Evolutionary conservation across 37 sponge, comb jelly and placozoan species (phyloP), one percentile per base, ranked within the genome.

Genomic region (Bolinopsis microptera): DNA sequence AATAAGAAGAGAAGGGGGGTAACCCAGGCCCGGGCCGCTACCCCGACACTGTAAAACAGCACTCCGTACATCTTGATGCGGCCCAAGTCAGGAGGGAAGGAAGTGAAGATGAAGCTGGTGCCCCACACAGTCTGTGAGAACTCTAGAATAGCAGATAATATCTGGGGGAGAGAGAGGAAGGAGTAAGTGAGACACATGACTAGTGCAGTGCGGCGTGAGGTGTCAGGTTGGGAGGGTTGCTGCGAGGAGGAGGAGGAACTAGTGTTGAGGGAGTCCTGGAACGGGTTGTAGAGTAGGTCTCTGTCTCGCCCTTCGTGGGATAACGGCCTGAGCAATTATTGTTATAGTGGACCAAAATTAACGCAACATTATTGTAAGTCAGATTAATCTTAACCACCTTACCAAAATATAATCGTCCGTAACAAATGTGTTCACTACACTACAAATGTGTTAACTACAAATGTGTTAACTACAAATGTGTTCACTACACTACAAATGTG

Each of bases 81-180:
- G 31, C 75, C 75, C 75, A 72, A n/a, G 31, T 72, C 75, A 28
- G 75, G 75, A 30, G 75, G 75, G 75, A 72, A 72, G 75, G 75
- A 30, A 3, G 27, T n/a, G 75, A 28, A 30, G 31, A 72, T 5
- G 75, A 24, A 72, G 3, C 18, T 8, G 27, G 27, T 72, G 75
- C 31, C 31, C 31, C 5, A 5, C 31, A 28, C 31, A 2, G 75
- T 72, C 31, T 72, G 75, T 2, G 31, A 28, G 75, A 72, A 28
- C 75, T 72, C 75, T 5, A n/a, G 31, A n/a, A 72, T 21, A 30
- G 75, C 27, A 23, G 25, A 23, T 3, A 72, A 5, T 8, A 72
- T 72, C 22, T n/a, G 27, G 75, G 75, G 75, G n/a, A 72, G 75
- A n/a, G 75, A 30, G 31, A 72, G 27, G 75, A 72, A 28, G 75